phyloP scores from a whole-genome alignment of 2,888 invertebrate genomes.

The Diarsia rubi region DNA sequence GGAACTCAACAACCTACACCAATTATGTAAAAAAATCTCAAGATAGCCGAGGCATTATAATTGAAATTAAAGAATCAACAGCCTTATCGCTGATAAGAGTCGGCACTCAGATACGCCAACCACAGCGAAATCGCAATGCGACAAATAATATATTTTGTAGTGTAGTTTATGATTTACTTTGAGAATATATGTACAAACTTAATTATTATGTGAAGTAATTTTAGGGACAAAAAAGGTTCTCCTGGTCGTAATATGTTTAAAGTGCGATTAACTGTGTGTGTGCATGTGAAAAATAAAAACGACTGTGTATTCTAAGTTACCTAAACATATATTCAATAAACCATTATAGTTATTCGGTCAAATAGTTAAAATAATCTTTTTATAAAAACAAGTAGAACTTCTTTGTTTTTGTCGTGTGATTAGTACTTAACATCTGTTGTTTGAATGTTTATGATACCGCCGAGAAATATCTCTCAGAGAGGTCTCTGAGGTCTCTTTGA shows the following conservation, averaged over 20 bases:
- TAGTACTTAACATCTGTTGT: no score
- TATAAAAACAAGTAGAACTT: neutral
- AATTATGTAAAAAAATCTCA: slow-evolving; percentile 51
- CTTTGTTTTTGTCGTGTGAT: no score
- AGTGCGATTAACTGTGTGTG: slow-evolving; percentile 2
- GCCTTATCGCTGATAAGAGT: slow-evolving; percentile 66
- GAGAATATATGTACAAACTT: slow-evolving; percentile 7
- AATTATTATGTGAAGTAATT: neutral
- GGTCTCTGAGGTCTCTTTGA: no score
- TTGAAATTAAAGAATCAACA: slow-evolving; percentile 67
- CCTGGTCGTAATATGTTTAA: neutral
- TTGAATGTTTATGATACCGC: no score
- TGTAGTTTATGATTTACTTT: slow-evolving; percentile 35
- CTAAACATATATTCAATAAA: neutral
- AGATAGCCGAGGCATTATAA: slow-evolving; percentile 54
- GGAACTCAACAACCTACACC: slow-evolving; percentile 17
- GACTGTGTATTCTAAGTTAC: neutral
- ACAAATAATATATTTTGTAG: slow-evolving; percentile 24
- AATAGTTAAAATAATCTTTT: neutral
- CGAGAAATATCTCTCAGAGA: no score
- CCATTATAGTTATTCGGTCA: neutral
- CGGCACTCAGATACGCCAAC: slow-evolving; percentile 36
- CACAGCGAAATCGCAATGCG: slow-evolving; percentile 58
- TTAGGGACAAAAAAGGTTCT: fast-evolving
- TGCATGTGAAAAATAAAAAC: neutral